Evolutionary conservation across 1,140 invertebrate genomes (phyloP), one percentile per base, ranked within the genome.

Genomic region (Propsilocerus akamusi): DNA sequence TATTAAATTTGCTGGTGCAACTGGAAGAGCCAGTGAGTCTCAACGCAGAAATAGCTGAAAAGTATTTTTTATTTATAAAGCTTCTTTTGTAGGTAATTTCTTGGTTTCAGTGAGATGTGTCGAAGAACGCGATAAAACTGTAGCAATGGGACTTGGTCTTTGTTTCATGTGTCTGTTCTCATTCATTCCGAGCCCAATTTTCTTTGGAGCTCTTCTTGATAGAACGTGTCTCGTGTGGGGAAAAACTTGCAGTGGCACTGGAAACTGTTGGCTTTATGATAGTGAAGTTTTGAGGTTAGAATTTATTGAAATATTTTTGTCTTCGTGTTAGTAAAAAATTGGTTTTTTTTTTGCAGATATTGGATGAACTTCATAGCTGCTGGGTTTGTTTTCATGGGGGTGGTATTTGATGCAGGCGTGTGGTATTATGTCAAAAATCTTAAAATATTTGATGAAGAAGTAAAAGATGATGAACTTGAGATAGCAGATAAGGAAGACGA

Each of bases 241-340:
- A 12, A 80, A 78, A 59, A 82, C 80, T 8, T 83, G 80, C 56
- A 68, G 72, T 5, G 76, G 75, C 47, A 80, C 71, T 32, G 80
- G 81, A 49, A 83, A 83, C 57, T 83, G 80, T 59, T 83, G 80
- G 80, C 61, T 81, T 1, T 83, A 81, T 55, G 75, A 81, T 60
- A 74, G 77, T 6, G 70, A 73, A 54, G 68, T 68, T 20, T 62
- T 83, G 54, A 70, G 78, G 75, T 79, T 56, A 61, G 67, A 66
- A 50, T 25, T 12, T 5, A 47, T 53, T 20, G 26, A 1, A 7
- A 34, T 32, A 26, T 23, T 28, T 30, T 37, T 7, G 17, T 10
- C 24, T 37, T 52, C 3, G 25, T 28, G 14, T 24, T 4, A 46
- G 24, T 25, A 41, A 41, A 12, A 17, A 7, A 26, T 46, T 30